Percentiles rank a stretch among this genome's conserved stretches.
These are phyloP conservation scores for Babylonia areolata DNA, from an alignment of 1,140 invertebrate genomes.

Conservation along the genomic window DNA sequence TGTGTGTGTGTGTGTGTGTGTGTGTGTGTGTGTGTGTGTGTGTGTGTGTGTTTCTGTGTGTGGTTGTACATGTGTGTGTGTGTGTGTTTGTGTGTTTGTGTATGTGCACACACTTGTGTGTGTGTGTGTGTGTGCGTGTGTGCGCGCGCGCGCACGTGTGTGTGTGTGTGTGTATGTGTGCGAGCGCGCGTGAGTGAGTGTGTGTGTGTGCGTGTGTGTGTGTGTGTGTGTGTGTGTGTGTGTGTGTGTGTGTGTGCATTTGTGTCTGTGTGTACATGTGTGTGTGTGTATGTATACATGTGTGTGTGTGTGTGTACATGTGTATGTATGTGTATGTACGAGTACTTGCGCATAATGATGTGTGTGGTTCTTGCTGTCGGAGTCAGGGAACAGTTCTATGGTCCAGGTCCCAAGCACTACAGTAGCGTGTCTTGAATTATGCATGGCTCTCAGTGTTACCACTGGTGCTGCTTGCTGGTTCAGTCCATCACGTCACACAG, in stretches of 20 bases:
- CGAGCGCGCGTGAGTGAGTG: too few relatives aligned
- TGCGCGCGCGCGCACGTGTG: not conserved
- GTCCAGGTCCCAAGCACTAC: too few relatives aligned
- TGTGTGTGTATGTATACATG: not conserved
- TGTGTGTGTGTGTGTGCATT: too few relatives aligned
- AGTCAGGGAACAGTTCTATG: too few relatives aligned
- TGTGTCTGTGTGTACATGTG: not conserved
- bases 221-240: too few relatives aligned
- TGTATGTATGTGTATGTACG: not conserved
- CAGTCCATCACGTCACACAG: not conserved
- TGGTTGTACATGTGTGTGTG: too few relatives aligned
- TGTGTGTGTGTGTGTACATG: not conserved
- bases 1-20: too few relatives aligned
- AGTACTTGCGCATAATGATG: not conserved
- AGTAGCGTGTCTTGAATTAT: not conserved
- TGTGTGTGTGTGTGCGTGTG: slow-evolving; percentile 7
- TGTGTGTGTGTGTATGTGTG: slow-evolving; percentile 15
- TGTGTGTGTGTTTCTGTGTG: too few relatives aligned
- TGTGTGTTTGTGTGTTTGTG: too few relatives aligned
- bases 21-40: too few relatives aligned
- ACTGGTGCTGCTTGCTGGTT: not conserved
- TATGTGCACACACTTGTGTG: too few relatives aligned
- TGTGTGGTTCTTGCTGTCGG: not conserved
- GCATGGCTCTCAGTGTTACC: not conserved
- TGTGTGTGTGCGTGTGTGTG: not conserved